A percentile compares a stretch with the other conserved stretches of the same genome.
These are phyloP conservation scores for Sardina pilchardus DNA, from an alignment of 2,113 vertebrate species.

Conservation along the genomic window DNA sequence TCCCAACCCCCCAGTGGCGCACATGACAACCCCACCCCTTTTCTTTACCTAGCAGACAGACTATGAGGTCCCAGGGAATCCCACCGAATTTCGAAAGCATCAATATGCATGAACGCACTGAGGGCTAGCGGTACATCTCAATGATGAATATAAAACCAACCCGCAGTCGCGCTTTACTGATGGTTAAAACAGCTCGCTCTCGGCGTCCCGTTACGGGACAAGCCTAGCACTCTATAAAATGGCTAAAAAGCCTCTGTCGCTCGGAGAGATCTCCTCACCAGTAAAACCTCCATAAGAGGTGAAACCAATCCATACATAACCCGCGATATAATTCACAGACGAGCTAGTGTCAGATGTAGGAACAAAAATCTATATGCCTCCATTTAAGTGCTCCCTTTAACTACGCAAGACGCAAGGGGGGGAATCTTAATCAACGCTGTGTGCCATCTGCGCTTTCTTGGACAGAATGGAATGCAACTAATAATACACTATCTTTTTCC, in stretches of 20 bases:
- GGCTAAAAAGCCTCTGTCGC: background rate
- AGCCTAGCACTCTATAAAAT: background rate
- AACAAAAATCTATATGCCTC: background rate
- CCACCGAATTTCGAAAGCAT: slow-evolving; percentile 30
- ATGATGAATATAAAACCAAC: background rate
- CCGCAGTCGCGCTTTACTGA: background rate
- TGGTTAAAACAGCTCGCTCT: background rate
- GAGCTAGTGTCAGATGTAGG: background rate
- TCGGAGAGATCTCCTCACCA: background rate
- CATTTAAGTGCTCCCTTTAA: background rate
- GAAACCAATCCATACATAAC: background rate
- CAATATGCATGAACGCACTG: background rate
- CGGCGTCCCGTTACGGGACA: slow-evolving; percentile 11
- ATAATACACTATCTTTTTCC: background rate
- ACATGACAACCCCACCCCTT: slow-evolving; percentile 44
- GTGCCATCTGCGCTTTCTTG: background rate
- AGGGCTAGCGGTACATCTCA: background rate
- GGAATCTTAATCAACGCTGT: background rate
- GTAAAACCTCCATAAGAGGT: background rate
- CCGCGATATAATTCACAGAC: background rate
- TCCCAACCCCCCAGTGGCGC: slow-evolving; percentile 46
- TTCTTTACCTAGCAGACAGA: slow-evolving; percentile 41
- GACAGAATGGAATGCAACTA: background rate
- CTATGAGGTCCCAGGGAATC: slow-evolving; percentile 47
- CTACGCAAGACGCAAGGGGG: background rate